Evolutionary conservation across 2,888 invertebrate species (phyloP), one percentile per base, ranked within the genome.

Genomic region (Boloria selene): DNA sequence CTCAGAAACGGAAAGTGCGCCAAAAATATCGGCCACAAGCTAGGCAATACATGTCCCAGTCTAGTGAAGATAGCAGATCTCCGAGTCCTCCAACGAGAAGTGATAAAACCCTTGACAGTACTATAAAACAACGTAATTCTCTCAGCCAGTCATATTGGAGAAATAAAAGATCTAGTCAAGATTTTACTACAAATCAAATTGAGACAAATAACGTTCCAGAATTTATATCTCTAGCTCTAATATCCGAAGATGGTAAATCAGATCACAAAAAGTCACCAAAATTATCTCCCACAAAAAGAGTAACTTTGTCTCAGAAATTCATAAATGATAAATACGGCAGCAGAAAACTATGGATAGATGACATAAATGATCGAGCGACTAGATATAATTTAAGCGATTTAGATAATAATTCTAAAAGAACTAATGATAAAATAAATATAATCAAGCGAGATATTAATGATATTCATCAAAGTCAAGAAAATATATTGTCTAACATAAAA

Each of bases 1-100:
- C 95, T 69, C 95, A 95, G 82, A 94, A 95, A 79, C 90, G 95
- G 70, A 95, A 96, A 83, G 86, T 95, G 63, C 90, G 95, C 17
- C 93, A 94, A 77, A 94, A 95, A 81, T 93, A 94, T 72, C 93
- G 95, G 67, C 93, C 94, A 61, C 93, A 93, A 80, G 86, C 85
- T 22, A 86, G 93, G 72, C 91, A 92, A 72, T 93, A 93, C 76
- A 78, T 93, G 64, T 93, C 93, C 17, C 93, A 94, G 73, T 94
- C 94, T 0, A 94, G 94, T 76, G 94, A 94, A 73, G 94, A 94
- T 60, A 94, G 94, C 75, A 92, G 93, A 64, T 93, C 93, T 14
- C 93, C 92, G 0, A 94, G 94, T 75, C 94, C 94, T 13, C 87
- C 85, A 13, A 81, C 81, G 0, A 82, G 85, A 71, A 82, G 85